A percentile compares a stretch with the other conserved stretches of the same genome.
phyloP scores from a whole-genome alignment of 2,888 invertebrate species.

The Sclerodermus sp. region DNA sequence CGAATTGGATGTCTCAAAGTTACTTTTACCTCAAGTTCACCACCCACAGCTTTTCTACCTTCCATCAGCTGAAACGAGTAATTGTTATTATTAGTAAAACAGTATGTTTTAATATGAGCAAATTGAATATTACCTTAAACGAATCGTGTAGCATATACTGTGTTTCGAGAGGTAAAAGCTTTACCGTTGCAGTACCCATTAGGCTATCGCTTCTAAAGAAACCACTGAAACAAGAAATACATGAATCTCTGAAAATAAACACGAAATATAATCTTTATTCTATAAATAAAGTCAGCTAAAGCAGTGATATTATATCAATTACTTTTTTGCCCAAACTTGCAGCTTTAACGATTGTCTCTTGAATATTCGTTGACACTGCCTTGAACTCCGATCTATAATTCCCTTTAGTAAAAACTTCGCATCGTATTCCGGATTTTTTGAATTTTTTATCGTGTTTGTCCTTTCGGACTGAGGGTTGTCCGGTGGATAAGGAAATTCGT shows the following conservation, averaged over 20 bases:
- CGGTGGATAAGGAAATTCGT: conserved; percentile 89
- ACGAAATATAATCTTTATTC: not conserved
- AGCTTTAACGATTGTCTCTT: conserved; percentile 88
- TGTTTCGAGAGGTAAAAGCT: conserved; percentile 86
- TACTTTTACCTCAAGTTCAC: conserved; percentile 86
- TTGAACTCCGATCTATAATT: conserved; percentile 75
- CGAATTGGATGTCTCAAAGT: conserved; percentile 85
- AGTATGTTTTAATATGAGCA: not conserved
- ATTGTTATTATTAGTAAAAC: conserved; percentile 9
- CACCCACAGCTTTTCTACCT: conserved; percentile 84
- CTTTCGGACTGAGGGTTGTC: conserved; percentile 75
- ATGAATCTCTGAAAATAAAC: not conserved
- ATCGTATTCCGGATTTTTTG: conserved; percentile 87
- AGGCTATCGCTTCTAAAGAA: conserved; percentile 88
- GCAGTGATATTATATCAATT: conserved; percentile 40
- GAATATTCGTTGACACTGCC: conserved; percentile 82
- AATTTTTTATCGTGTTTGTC: conserved; percentile 78
- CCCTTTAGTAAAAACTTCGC: conserved; percentile 70
- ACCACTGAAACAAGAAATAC: conserved; percentile 70
- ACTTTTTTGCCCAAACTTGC: conserved; percentile 93
- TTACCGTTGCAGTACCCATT: conserved; percentile 80
- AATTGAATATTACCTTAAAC: conserved; percentile 70
- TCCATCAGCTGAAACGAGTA: conserved; percentile 74
- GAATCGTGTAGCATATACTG: conserved; percentile 88
- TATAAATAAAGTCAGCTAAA: too few species aligned